Conservation (phyloP, 2,113 vertebrate genomes). For the Tautogolabrus adspersus region DNA sequence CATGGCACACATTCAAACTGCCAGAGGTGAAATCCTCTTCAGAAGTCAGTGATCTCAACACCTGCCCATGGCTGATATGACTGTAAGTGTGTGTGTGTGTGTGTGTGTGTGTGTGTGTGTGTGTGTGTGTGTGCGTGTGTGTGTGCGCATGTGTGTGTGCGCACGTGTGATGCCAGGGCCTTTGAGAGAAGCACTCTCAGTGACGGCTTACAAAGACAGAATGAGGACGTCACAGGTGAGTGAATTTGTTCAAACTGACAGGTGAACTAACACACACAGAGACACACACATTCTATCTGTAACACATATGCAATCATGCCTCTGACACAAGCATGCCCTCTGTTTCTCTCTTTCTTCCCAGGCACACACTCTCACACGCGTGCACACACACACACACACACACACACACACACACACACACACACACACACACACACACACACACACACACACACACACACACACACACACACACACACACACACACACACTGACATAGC, state of each 20-base stretch:
- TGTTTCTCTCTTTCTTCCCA: neutral
- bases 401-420: neutral
- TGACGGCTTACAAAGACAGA: slow-evolving; percentile 80
- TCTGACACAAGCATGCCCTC: slow-evolving; percentile 13
- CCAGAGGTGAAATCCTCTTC: slow-evolving; percentile 73
- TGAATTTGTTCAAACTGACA: slow-evolving; percentile 77
- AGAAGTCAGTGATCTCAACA: slow-evolving; percentile 79
- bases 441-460: too few relatives aligned
- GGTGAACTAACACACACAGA: slow-evolving; percentile 40
- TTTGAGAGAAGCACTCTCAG: slow-evolving; percentile 67
- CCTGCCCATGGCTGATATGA: slow-evolving; percentile 79
- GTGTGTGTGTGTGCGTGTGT: too few relatives aligned
- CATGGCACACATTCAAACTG: slow-evolving; percentile 65
- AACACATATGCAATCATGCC: slow-evolving; percentile 22
- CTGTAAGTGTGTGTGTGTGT: neutral
- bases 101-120: too few relatives aligned
- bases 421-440: slow-evolving; percentile 28
- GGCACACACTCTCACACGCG: too few relatives aligned
- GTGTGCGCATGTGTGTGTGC: too few relatives aligned
- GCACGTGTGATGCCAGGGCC: slow-evolving; percentile 35
- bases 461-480: slow-evolving; percentile 1
- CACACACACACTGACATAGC: slow-evolving; percentile 27
- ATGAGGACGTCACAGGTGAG: slow-evolving; percentile 83
- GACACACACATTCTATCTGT: slow-evolving; percentile 3
- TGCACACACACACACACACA: too few relatives aligned